Evolutionary conservation across 2,888 invertebrate species (phyloP), one percentile per base, ranked within the genome.

Genomic region (Hedychridium roseum): DNA sequence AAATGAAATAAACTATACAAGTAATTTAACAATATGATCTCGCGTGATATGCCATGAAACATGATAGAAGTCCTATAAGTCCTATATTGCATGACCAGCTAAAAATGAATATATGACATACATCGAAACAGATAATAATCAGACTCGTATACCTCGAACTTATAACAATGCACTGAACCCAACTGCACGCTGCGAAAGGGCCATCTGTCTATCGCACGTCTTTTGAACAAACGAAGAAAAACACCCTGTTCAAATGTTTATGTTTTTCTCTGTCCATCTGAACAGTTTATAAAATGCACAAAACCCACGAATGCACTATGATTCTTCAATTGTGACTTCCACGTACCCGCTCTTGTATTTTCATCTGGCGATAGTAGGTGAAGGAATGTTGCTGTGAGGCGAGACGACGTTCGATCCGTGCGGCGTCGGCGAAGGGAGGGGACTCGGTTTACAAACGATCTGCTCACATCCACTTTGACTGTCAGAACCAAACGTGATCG

Each of bases 331-430:
- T n/a, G n/a, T n/a, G n/a, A n/a, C n/a, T n/a, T n/a, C n/a, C n/a
- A n/a, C n/a, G n/a, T n/a, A n/a, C n/a, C n/a, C 17, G 12, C 31
- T 27, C 15, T 35, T 49, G 46, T 46, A 57, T 40, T 45, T 64
- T 74, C 73, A 78, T 74, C 77, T 78, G 38, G 75, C 72, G 37
- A 76, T 70, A 5, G 76, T 73, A 1, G 77, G 72, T 2, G 78
- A 75, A 7, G 76, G 62, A 46, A 71, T 57, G 47, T 67, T 76
- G 47, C 68, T 74, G 48, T 69, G 70, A 1, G 76, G 70, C 4
- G 75, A 73, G 5, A 71, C 70, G 31, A 65, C 71, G 36, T 67
- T 70, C 6, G 72, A 66, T 18, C 64, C 64, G 40, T 69, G 57
- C 5, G 63, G 65, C 38, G 67, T 66, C 3, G 74, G 71, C 40